Conservation (phyloP, 2,797 vertebrate species). For the Champsocephalus gunnari region DNA sequence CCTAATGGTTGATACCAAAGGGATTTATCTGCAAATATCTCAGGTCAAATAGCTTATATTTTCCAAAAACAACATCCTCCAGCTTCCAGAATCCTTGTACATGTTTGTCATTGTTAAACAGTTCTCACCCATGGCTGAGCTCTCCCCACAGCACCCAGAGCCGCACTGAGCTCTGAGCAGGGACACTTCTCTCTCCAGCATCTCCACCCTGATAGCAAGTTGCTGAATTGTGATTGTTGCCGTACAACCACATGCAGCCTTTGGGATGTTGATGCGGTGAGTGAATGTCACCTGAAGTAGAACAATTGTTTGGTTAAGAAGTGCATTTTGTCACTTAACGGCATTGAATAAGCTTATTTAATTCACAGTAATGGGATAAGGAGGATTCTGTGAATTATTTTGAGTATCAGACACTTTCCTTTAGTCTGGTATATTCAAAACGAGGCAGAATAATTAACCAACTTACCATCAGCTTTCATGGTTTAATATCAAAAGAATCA, state of each 20-base stretch:
- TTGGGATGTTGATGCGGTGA: constrained; percentile 97
- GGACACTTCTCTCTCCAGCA: constrained; percentile 96
- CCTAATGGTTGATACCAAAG: neutral
- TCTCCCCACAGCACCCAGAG: constrained; percentile 92
- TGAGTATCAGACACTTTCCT: neutral
- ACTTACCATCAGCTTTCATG: neutral
- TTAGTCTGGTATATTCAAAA: neutral
- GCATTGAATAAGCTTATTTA: neutral
- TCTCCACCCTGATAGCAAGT: constrained; percentile 93
- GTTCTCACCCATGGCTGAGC: constrained; percentile 90
- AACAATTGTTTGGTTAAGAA: neutral
- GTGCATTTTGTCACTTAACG: neutral
- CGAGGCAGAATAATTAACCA: neutral
- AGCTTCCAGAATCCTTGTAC: neutral
- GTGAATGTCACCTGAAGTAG: constrained; percentile 91
- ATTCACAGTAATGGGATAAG: neutral
- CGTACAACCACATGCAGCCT: constrained; percentile 91
- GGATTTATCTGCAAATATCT: neutral
- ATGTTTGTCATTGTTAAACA: constrained; percentile 25
- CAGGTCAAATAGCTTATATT: neutral
- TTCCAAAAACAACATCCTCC: constrained; percentile 10
- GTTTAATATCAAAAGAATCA: neutral
- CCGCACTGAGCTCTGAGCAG: constrained; percentile 92
- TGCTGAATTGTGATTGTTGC: constrained; percentile 88
- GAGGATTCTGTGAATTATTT: neutral